Conservation (phyloP, 2,888 invertebrate genomes). For the Dusona sp. region DNA sequence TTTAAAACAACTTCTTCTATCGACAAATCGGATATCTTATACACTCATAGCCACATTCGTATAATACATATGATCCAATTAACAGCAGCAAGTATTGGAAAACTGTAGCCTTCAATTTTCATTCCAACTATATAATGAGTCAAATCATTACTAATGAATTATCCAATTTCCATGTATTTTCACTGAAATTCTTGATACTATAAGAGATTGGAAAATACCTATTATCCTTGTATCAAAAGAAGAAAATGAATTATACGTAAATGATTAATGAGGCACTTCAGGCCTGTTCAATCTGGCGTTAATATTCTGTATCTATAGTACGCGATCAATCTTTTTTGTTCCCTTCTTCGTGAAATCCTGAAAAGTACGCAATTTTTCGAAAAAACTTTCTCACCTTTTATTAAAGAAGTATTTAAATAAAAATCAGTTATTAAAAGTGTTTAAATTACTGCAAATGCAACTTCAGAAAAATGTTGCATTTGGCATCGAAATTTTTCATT, state of each 20-base stretch:
- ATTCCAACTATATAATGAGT: not conserved
- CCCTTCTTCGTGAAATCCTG: not conserved
- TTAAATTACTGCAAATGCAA: not conserved
- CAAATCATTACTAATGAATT: not conserved
- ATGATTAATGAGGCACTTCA: not conserved
- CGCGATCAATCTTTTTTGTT: not conserved
- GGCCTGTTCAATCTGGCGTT: not conserved
- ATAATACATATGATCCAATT: slow-evolving; percentile 23
- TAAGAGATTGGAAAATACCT: not conserved
- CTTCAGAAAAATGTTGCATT: not conserved
- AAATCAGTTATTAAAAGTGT: not conserved
- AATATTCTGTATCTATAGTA: too few relatives aligned
- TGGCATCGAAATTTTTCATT: not conserved
- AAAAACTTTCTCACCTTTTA: not conserved
- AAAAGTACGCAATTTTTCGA: not conserved
- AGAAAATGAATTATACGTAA: not conserved
- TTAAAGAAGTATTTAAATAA: not conserved
- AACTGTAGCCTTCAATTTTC: slow-evolving; percentile 2
- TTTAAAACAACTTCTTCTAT: slow-evolving; percentile 35
- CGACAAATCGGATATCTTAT: slow-evolving; percentile 12
- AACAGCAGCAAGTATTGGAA: slow-evolving; percentile 24
- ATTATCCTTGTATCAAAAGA: not conserved
- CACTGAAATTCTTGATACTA: not conserved
- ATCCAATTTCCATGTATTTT: slow-evolving; percentile 1
- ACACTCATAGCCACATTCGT: not conserved